phyloP scores from a whole-genome alignment of 2,797 vertebrate species.

The Dallia pectoralis region DNA sequence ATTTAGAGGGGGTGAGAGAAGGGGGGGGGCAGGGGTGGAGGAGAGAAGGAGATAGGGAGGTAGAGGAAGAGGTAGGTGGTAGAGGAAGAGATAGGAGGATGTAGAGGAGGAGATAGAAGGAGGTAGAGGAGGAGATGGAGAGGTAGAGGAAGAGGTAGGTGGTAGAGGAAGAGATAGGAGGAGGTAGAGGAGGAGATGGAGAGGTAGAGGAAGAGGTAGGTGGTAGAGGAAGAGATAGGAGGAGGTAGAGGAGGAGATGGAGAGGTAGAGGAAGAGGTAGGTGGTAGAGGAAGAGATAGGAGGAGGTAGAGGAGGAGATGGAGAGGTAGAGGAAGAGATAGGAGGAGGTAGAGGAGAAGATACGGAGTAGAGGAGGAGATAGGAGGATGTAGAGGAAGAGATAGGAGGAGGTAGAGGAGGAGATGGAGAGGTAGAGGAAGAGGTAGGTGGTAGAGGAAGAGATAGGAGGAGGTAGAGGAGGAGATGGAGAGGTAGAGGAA shows the following conservation, averaged over 20 bases:
- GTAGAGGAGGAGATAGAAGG: too few species aligned
- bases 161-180: neutral
- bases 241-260: slow-evolving; percentile 24
- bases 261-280: neutral
- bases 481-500: too few species aligned
- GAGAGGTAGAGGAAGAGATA: slow-evolving; percentile 11
- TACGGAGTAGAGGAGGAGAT: slow-evolving; percentile 33
- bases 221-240: neutral
- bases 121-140: neutral
- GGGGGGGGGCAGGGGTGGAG: too few species aligned
- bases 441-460: too few species aligned
- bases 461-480: too few species aligned
- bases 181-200: neutral
- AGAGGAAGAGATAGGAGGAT: neutral
- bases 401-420: neutral
- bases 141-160: neutral
- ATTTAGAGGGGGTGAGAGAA: neutral
- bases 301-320: too few species aligned
- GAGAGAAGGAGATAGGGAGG: too few species aligned
- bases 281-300: too few species aligned
- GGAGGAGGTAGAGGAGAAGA: slow-evolving; percentile 33
- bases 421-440: too few species aligned
- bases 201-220: slow-evolving; percentile 2
- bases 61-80: neutral
- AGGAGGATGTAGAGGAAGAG: slow-evolving; percentile 1